phyloP scores from a whole-genome alignment of 2,797 vertebrate genomes.

The Rousettus madagascariensis region DNA sequence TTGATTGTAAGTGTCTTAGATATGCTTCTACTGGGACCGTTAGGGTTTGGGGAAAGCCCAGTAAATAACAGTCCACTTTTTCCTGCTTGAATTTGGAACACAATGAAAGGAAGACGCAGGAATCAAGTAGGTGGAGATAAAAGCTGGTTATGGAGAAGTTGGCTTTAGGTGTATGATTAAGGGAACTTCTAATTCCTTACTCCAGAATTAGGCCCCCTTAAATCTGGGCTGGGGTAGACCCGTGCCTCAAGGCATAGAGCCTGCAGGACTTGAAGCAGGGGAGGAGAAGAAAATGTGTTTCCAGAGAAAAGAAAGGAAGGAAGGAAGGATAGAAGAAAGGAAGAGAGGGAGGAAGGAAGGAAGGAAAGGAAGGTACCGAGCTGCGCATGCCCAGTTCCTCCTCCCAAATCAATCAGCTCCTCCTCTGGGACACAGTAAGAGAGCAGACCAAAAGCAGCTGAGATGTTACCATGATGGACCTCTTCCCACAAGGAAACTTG shows the following conservation, averaged over 20 bases:
- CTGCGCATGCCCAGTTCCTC: background rate
- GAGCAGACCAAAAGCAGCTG: background rate
- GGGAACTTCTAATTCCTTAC: background rate
- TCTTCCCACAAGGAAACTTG: background rate
- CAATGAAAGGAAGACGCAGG: background rate
- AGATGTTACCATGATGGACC: background rate
- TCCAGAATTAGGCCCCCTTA: background rate
- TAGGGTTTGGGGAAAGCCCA: background rate
- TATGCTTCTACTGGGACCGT: background rate
- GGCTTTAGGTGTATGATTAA: background rate
- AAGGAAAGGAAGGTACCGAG: background rate
- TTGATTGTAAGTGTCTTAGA: conserved; percentile 3
- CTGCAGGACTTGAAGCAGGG: background rate
- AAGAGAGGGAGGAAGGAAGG: too few relatives aligned
- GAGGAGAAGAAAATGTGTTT: background rate
- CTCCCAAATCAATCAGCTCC: background rate
- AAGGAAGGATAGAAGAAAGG: too few relatives aligned
- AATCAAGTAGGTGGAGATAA: background rate
- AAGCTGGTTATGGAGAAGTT: background rate
- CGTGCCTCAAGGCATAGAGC: background rate
- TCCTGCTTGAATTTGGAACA: background rate
- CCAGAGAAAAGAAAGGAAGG: background rate
- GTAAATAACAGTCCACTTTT: background rate
- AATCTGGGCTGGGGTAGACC: background rate
- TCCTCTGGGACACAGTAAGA: background rate